phyloP scores from a whole-genome alignment of 2,797 vertebrate genomes.

The Siniperca obscura region DNA sequence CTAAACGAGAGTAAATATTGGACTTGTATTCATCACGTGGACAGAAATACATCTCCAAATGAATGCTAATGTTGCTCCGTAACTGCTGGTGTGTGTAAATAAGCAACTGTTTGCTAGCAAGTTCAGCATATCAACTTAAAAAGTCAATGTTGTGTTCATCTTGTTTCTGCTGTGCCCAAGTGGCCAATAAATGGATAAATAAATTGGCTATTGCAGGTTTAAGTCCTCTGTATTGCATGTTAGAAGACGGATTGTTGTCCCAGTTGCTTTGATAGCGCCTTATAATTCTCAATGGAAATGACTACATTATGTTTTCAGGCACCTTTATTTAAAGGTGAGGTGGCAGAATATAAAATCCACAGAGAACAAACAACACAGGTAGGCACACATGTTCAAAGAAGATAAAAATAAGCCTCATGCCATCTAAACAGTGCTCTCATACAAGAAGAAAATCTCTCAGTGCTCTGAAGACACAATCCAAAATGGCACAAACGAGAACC shows the following conservation, averaged over 20 bases:
- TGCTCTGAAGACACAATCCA: slow-evolving; percentile 80
- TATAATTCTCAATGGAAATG: slow-evolving; percentile 36
- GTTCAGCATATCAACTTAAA: not conserved
- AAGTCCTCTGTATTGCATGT: not conserved
- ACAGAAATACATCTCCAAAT: not conserved
- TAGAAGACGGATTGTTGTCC: not conserved
- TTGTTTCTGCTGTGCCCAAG: not conserved
- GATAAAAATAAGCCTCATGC: slow-evolving; percentile 79
- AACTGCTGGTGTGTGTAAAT: too few species aligned
- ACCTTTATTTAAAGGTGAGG: slow-evolving; percentile 94
- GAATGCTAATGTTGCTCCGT: not conserved
- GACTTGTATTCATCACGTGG: not conserved
- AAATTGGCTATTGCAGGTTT: not conserved
- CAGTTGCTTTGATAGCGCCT: not conserved
- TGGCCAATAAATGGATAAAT: not conserved
- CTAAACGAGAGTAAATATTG: not conserved
- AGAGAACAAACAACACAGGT: slow-evolving; percentile 86
- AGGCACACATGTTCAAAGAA: slow-evolving; percentile 87
- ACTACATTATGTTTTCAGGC: slow-evolving; percentile 64
- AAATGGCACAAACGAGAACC: slow-evolving; percentile 70
- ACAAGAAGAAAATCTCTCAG: slow-evolving; percentile 77
- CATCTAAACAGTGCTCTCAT: slow-evolving; percentile 83
- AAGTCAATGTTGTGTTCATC: not conserved
- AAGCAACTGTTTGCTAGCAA: not conserved
- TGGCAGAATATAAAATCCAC: slow-evolving; percentile 85